Base-by-base conservation (phyloP, 2,888 invertebrate genomes). In the Merodon equestris region DNA sequence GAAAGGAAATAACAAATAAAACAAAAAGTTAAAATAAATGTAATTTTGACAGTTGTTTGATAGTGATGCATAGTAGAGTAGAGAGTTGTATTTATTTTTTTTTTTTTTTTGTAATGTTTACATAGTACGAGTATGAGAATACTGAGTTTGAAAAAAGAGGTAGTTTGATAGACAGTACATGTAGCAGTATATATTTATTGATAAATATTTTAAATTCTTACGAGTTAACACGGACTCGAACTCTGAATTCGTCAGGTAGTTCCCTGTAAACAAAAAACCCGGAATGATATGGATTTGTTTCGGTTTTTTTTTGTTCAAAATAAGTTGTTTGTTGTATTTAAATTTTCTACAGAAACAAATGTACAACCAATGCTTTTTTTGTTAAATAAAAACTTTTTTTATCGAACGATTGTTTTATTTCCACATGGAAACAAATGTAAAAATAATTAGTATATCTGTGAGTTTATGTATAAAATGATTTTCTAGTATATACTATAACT, bases 191-290 rank as follows among this genome's bases (percentile, higher is more conserved):
- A 61, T 77, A 66, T 81, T 71, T 77, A 70, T 77, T 75, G 70
- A 82, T 82, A 89, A 90, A 81, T 81, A 79, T 82, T 71, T 73
- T 82, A 84, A 82, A 83, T 76, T 91, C 94, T 94, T 94, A 95
- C 94, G 94, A 93, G 91, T 93, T 94, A 90, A 94, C 92, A 92
- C 94, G 93, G 91, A 94, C 93, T 92, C 93, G 94, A 91, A 94
- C 93, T 92, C 93, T 92, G 93, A 93, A 95, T 92, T 93, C 93
- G 91, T 94, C 93, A 90, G 92, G 92, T 90, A 94, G 92, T 91
- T 91, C 87, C 89, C 89, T 89, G 89, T 86, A 89, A 89, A 87
- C 87, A 88, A 87, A 86, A 89, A 89, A 88, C 85, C 85, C 85
- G 86, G 85, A 84, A 84, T 84, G 84, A 85, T 83, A 83, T 84